These are phyloP conservation scores for Cerastoderma edule DNA, from an alignment of 2,888 invertebrate genomes.

Conservation along the genomic window DNA sequence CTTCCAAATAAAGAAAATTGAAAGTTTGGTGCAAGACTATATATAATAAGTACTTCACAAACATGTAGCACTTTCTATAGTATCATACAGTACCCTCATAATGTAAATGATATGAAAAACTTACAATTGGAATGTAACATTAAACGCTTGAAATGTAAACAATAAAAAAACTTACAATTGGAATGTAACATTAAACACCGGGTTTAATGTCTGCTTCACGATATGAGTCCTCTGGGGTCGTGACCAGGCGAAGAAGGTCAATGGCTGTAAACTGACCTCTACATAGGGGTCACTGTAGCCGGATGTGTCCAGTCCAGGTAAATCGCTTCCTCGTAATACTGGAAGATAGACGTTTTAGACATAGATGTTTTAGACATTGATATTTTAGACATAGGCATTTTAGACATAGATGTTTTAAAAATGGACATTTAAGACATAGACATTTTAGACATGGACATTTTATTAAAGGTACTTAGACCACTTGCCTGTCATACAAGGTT, in stretches of 20 bases:
- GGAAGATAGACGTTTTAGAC: constrained; percentile 32
- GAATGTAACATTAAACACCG: constrained; percentile 77
- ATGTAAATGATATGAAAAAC: neutral
- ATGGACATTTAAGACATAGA: too few relatives aligned
- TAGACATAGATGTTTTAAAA: too few relatives aligned
- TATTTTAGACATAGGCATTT: neutral
- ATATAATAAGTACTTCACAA: neutral
- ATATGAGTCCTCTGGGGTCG: constrained; percentile 69
- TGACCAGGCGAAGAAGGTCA: constrained; percentile 65
- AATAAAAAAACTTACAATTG: constrained; percentile 75
- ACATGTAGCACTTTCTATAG: neutral
- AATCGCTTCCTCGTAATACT: constrained; percentile 75
- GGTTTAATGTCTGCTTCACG: constrained; percentile 73
- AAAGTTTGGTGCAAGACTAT: neutral
- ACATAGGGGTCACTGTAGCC: constrained; percentile 79
- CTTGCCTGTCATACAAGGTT: too few relatives aligned
- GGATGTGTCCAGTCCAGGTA: constrained; percentile 75
- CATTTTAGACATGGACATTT: too few relatives aligned
- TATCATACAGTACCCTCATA: too few relatives aligned
- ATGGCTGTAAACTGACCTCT: constrained; percentile 73
- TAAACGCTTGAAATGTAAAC: neutral
- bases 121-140: neutral
- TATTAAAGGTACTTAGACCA: too few relatives aligned
- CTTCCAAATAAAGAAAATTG: neutral
- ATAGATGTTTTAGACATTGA: neutral